These are phyloP conservation scores for Sphyrna mokarran DNA, from an alignment of 2,113 vertebrate genomes.

Conservation along the genomic window DNA sequence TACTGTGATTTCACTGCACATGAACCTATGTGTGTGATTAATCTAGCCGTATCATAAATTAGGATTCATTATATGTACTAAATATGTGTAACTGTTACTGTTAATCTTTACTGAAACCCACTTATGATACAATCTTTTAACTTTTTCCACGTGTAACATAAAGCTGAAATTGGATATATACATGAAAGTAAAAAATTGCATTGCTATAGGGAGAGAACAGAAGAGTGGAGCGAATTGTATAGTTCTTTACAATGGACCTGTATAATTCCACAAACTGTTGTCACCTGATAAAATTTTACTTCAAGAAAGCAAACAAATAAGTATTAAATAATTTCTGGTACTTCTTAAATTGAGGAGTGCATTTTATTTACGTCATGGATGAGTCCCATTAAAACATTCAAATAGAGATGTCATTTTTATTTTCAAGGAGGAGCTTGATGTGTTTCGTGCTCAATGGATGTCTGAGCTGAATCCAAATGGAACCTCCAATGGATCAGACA, in stretches of 20 bases:
- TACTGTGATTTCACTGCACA: neutral
- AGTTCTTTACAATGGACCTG: neutral
- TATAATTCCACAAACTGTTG: neutral
- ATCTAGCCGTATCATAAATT: neutral
- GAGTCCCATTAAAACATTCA: neutral
- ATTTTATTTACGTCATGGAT: neutral
- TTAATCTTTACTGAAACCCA: neutral
- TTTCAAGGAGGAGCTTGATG: constrained; percentile 78
- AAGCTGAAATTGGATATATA: neutral
- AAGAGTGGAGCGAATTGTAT: neutral
- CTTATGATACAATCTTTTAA: neutral
- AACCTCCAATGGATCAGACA: constrained; percentile 54
- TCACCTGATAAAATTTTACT: neutral
- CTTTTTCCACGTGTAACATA: neutral
- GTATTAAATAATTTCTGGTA: neutral
- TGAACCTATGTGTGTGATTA: neutral
- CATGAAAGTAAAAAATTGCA: neutral
- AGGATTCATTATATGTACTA: neutral
- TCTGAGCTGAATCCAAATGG: constrained; percentile 80
- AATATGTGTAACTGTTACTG: neutral
- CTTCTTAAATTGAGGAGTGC: neutral
- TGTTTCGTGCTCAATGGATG: constrained; percentile 94
- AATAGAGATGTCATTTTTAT: neutral
- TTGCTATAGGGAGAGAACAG: neutral
- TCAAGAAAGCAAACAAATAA: neutral